phyloP scores from a whole-genome alignment of 2,113 vertebrate species.

The Hylia prasina region DNA sequence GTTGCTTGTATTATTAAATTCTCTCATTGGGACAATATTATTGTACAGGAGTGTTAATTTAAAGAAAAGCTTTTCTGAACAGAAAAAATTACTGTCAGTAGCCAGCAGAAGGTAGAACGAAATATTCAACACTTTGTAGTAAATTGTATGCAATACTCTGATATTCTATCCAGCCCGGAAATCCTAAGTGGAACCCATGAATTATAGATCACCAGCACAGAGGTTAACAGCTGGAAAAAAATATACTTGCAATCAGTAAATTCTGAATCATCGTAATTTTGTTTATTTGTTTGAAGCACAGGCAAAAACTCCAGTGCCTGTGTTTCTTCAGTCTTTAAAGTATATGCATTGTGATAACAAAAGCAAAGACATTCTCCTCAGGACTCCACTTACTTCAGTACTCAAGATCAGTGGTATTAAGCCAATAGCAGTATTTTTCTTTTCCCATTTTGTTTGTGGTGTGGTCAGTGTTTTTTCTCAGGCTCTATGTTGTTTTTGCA shows the following conservation, averaged over 20 bases:
- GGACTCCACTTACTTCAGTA: background rate
- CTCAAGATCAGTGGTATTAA: background rate
- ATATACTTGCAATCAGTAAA: background rate
- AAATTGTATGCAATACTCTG: background rate
- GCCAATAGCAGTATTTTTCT: background rate
- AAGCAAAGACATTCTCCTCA: background rate
- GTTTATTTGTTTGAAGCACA: background rate
- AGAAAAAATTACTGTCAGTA: background rate
- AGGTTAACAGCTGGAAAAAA: constrained; percentile 23
- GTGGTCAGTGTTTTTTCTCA: background rate
- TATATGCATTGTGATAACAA: background rate
- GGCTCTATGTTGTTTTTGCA: background rate
- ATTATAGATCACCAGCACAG: background rate
- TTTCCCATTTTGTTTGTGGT: background rate
- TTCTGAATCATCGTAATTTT: background rate
- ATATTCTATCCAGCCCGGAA: background rate
- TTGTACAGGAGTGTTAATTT: constrained; percentile 29
- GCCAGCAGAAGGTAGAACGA: background rate
- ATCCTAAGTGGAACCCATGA: background rate
- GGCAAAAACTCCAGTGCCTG: background rate
- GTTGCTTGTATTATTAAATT: constrained; percentile 40
- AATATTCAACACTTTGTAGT: background rate
- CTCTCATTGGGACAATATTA: constrained; percentile 44
- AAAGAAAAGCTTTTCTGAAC: constrained; percentile 4
- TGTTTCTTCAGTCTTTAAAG: background rate